Conservation (phyloP, 2,888 invertebrate species). For the Rhodophaea formosa region DNA sequence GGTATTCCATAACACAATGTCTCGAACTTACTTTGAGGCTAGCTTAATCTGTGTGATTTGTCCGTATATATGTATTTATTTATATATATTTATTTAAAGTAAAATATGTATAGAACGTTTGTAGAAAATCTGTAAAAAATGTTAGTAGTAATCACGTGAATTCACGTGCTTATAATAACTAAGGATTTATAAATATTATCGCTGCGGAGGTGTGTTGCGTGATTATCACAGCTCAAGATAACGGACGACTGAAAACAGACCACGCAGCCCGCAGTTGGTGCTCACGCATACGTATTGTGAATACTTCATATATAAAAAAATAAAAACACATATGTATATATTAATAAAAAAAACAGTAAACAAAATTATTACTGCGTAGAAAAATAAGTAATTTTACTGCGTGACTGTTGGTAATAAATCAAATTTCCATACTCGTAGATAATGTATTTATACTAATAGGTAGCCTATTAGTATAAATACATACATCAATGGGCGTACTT, state of each 20-base stretch:
- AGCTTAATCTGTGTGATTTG: no score
- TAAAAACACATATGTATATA: background rate
- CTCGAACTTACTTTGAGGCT: no score
- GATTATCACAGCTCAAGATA: constrained; percentile 4
- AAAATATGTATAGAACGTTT: no score
- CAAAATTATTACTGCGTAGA: background rate
- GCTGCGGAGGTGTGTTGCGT: constrained; percentile 3
- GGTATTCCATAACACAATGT: no score
- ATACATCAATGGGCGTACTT: no score
- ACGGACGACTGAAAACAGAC: background rate
- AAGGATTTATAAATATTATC: background rate
- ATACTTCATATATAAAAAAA: no score
- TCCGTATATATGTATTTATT: no score
- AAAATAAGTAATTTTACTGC: background rate
- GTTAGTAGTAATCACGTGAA: background rate
- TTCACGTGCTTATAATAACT: background rate
- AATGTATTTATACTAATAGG: no score
- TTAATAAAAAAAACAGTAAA: background rate
- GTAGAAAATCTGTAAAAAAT: no score
- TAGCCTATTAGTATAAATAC: no score
- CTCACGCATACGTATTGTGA: background rate
- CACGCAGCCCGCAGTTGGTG: background rate
- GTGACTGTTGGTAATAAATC: constrained; percentile 1
- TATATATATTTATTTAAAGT: no score
- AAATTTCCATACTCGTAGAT: no score